Base-by-base conservation (phyloP, 37 sponge, comb jelly and placozoan genomes). In the Eunapius fragilis region DNA sequence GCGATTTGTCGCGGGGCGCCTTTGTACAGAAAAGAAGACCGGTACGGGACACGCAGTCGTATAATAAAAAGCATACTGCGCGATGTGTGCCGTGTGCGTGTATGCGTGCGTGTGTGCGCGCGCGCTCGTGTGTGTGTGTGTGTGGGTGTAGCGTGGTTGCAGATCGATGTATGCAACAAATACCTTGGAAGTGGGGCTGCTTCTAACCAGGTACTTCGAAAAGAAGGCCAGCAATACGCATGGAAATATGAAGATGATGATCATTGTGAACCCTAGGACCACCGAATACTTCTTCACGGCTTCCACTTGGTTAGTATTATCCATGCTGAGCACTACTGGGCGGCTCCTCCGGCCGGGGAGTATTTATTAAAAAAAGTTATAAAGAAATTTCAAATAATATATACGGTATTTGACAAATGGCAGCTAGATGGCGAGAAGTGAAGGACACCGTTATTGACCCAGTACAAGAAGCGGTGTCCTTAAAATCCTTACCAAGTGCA, bases 141-240 rank as follows among this genome's bases (percentile, higher is more conserved):
- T 17, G 7, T 19, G 14, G 6, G 58, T 17, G 14, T 17, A 58
- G 14, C 58, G 58, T 2, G 58, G n/a, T n/a, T n/a, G n/a, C n/a
- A n/a, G n/a, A 45, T 4, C 4, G 9, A 45, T 19, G 14, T 11
- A 58, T 19, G 22, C 58, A 2, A 58, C 58, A 6, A 9, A 58
- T 58, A 58, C 58, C 58, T 58, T 58, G 58, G 58, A 17, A 58
- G 58, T 58, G 58, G 58, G 58, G 58, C 58, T 11, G 58, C 58
- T 58, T 11, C 58, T 58, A 58, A 58, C 58, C 58, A 74, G 77
- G 77, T 25, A 77, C 38, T 85, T 85, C 1, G 85, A 69, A 41
- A 85, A 12, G 77, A 85, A 77, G 70, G 85, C 85, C 32, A 85
- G 77, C 76, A 68, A 25, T 5, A 85, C 85, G 33, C 85, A 85